Percentiles rank a stretch among this genome's conserved stretches.
Conservation (phyloP, 2,888 invertebrate species). For the Agrochola lychnidis region DNA sequence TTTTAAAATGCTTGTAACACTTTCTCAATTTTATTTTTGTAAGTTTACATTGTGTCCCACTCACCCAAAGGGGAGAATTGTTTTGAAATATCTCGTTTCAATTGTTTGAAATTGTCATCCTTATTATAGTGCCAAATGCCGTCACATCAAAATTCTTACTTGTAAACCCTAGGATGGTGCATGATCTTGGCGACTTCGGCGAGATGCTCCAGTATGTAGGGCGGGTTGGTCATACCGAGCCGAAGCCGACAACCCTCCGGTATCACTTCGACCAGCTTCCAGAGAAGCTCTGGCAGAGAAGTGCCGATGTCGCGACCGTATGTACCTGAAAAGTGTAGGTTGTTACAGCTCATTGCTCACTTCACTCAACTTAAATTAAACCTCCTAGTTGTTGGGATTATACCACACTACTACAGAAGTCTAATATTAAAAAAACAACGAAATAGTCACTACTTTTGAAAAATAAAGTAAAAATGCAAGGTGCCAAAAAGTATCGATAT, state of each 20-base stretch:
- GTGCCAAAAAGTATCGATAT: no score
- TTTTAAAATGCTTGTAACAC: background rate
- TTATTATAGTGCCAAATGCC: background rate
- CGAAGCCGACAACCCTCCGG: conserved; percentile 95
- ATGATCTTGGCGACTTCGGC: conserved; percentile 97
- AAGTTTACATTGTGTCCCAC: no score
- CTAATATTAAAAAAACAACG: background rate
- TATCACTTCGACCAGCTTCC: conserved; percentile 95
- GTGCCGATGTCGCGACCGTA: conserved; percentile 98
- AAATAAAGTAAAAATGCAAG: no score
- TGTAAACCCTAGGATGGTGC: conserved; percentile 96
- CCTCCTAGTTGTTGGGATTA: background rate
- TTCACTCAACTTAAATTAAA: background rate
- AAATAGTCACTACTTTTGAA: no score
- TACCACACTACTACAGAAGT: background rate
- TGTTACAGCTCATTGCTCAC: background rate
- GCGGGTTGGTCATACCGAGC: conserved; percentile 99
- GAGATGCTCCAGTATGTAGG: conserved; percentile 98
- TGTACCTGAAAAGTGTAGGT: conserved; percentile 89
- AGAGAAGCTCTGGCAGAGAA: conserved; percentile 96
- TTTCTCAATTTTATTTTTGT: no score
- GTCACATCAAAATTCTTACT: conserved; percentile 63
- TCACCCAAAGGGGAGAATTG: no score
- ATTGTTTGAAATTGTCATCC: background rate
- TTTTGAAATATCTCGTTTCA: no score